Base-by-base conservation (phyloP, 2,113 vertebrate genomes). In the Atlantisia rogersi region DNA sequence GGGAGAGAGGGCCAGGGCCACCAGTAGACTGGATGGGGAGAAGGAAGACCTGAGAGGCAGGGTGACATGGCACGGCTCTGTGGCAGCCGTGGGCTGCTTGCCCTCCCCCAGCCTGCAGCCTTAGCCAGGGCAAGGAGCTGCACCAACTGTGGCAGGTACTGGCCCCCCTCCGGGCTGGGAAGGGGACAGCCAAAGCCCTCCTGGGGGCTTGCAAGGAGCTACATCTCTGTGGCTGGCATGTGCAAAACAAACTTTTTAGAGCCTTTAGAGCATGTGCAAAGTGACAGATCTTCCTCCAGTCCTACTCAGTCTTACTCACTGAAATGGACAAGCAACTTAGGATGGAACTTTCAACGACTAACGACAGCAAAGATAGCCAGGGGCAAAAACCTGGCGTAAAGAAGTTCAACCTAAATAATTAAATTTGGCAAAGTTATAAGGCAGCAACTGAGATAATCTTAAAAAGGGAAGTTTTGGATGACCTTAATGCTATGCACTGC, bases 341-440 rank as follows among this genome's bases (percentile, higher is more conserved):
- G 69, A 64, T 65, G 37, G 84, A 94, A 95, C 67, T 89, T 94
- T n/a, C 42, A 92, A 56, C 69, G 70, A 22, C 40, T 68, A 70
- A 56, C 12, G 52, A 77, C 88, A 89, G 58, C 39, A 17, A 82
- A 68, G 48, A 32, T 37, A 82, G 90, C 80, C 7, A 5, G 65
- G 91, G 80, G 92, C 88, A 91, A 90, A 91, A 92, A 32, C 39
- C 73, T 62, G 63, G 73, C 1, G 2, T 7, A 19, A 70, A 94
- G 44, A 68, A 78, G 37, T 79, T 91, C 90, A 93, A 69, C 86
- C 65, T 82, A 93, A 90, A 82, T 71, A 31, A 91, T 74, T 52
- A 69, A 76, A 84, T 86, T 26, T 95, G 83, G 92, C 80, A 79
- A 92, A 82, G 48, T 48, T 75, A 3, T 71, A 84, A 88, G 82